Evolutionary conservation across 2,797 vertebrate species (phyloP).

Genomic region (Pteropus rufus): DNA sequence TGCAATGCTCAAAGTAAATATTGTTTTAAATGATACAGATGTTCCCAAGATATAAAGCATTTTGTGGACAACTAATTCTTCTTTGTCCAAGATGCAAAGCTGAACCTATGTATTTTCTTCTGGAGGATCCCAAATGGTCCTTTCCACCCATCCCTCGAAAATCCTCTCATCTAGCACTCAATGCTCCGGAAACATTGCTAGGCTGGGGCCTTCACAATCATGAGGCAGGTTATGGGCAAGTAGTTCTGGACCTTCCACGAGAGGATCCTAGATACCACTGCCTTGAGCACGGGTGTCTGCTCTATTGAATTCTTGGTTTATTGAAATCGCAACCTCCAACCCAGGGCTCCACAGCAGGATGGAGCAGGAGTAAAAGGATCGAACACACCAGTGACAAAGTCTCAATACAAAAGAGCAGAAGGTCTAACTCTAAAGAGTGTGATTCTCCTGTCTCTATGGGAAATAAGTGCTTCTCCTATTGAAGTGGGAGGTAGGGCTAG

Average conservation of each 20-base stretch:
- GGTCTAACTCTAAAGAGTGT: not conserved
- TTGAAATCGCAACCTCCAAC: not conserved
- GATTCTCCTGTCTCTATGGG: not conserved
- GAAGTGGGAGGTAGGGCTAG: not conserved
- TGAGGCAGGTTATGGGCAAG: not conserved
- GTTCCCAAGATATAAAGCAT: not conserved
- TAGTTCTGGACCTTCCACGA: not conserved
- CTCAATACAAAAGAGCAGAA: not conserved
- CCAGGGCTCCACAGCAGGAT: not conserved
- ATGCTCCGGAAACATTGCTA: not conserved
- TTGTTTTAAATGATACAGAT: slow-evolving; percentile 13
- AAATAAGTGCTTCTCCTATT: not conserved
- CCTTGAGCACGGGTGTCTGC: not conserved
- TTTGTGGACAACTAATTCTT: not conserved
- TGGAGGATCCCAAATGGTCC: not conserved
- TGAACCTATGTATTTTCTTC: not conserved
- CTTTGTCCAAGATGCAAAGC: not conserved
- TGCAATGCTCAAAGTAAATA: not conserved
- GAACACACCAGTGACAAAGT: not conserved
- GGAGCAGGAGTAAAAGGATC: not conserved
- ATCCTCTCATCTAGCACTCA: not conserved
- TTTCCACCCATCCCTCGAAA: not conserved
- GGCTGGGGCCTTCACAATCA: not conserved
- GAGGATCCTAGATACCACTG: not conserved
- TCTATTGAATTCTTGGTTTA: not conserved